Percentiles rank a stretch among this genome's conserved stretches.
These are phyloP conservation scores for Pseudeuparius sepicola DNA, from an alignment of 2,888 invertebrate species.

Conservation along the genomic window DNA sequence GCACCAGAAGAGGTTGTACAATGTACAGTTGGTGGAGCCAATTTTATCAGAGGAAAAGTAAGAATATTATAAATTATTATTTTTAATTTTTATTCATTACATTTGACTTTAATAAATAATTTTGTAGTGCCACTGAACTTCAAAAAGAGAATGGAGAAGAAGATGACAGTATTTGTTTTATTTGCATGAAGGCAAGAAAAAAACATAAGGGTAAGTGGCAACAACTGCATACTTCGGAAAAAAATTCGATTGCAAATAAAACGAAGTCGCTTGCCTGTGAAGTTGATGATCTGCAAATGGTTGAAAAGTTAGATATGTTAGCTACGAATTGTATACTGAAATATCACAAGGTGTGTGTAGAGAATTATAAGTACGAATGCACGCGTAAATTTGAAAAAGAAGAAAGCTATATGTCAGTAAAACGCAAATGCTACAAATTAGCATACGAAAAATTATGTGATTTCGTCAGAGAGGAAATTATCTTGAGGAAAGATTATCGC, in stretches of 20 bases:
- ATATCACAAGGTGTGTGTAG: no score
- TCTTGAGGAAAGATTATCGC: constrained; percentile 10
- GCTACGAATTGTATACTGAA: constrained; percentile 5
- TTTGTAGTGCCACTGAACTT: no score
- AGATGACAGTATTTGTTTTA: no score
- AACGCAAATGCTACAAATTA: constrained; percentile 8
- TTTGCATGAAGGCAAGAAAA: constrained; percentile 5
- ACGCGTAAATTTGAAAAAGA: constrained; percentile 1
- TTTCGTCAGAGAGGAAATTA: constrained; percentile 5
- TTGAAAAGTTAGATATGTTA: constrained; percentile 6
- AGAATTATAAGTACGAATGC: constrained; percentile 8
- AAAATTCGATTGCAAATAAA: constrained; percentile 7
- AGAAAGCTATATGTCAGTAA: constrained; percentile 4
- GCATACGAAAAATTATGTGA: constrained; percentile 10
- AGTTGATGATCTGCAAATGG: no score
- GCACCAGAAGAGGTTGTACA: no score
- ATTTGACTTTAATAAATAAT: no score
- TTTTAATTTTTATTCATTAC: no score
- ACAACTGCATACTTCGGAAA: constrained; percentile 7
- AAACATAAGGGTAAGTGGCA: constrained; percentile 7
- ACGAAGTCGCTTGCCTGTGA: constrained; percentile 6
- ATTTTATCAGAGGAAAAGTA: no score
- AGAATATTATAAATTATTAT: no score
- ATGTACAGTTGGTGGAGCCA: no score
- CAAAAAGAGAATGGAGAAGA: no score